Conservation (phyloP, 2,888 invertebrate species). For the Eupithecia exiguata region DNA sequence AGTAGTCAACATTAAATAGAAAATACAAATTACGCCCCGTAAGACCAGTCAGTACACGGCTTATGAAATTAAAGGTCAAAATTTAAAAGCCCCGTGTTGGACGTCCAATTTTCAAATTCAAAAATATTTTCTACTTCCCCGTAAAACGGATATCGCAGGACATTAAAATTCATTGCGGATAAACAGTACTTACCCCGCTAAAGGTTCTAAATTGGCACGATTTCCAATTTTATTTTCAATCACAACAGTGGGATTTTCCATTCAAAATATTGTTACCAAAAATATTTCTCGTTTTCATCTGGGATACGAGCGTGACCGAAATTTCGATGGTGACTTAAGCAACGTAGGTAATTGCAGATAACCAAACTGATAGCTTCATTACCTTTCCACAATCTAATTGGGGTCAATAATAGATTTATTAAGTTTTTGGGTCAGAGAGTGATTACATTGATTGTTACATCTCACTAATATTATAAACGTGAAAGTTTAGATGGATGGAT, state of each 20-base stretch:
- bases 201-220: conserved; percentile 10
- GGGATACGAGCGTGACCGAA: conserved; percentile 5
- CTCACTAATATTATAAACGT: no score
- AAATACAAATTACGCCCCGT: no score
- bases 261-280: neutral
- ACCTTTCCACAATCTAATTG: neutral
- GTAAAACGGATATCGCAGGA: neutral
- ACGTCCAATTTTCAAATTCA: neutral
- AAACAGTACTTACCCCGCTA: conserved; percentile 9
- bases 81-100: neutral
- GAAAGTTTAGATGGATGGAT: no score
- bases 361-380: neutral
- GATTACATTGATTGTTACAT: neutral
- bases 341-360: conserved; percentile 4
- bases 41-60: no score
- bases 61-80: neutral
- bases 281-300: conserved; percentile 10
- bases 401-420: neutral
- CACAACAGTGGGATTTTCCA: conserved; percentile 7
- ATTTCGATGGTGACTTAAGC: neutral
- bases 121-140: neutral
- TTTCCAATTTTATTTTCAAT: conserved; percentile 9
- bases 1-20: no score
- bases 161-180: conserved; percentile 11
- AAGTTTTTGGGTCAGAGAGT: neutral